A percentile compares a stretch with the other conserved stretches of the same genome.
phyloP scores from a whole-genome alignment of 2,888 invertebrate genomes.

The Euproctis similis region DNA sequence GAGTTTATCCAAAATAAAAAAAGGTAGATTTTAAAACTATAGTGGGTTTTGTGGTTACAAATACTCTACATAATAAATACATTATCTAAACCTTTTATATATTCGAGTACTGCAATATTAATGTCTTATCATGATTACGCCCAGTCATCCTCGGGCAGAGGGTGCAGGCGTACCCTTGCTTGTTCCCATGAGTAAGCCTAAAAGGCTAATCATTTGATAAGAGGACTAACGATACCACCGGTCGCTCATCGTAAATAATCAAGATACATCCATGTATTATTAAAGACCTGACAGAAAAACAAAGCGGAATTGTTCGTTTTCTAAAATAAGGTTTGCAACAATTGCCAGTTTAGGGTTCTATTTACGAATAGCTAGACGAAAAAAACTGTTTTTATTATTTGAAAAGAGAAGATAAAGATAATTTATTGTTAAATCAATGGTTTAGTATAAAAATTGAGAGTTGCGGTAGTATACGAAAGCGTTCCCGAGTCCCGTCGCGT shows the following conservation, averaged over 20 bases:
- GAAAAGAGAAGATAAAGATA: too few species aligned
- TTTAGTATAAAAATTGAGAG: too few species aligned
- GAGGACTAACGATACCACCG: not conserved
- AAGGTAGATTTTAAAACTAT: too few species aligned
- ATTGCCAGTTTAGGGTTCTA: too few species aligned
- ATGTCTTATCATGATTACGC: not conserved
- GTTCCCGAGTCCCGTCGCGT: too few species aligned
- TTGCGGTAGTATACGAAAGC: too few species aligned
- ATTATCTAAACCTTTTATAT: too few species aligned
- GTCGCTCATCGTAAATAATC: conserved; percentile 4
- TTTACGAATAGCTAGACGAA: too few species aligned
- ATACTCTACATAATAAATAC: not conserved
- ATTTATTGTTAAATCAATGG: too few species aligned
- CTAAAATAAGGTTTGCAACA: conserved; percentile 16
- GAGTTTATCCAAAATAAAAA: too few species aligned
- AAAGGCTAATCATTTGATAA: conserved; percentile 2
- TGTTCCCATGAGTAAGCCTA: conserved; percentile 1
- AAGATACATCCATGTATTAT: conserved; percentile 3
- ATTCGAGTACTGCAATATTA: not conserved
- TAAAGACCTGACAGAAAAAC: conserved; percentile 4
- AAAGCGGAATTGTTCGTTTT: conserved; percentile 17
- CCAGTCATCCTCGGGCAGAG: not conserved
- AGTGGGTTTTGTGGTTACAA: too few species aligned
- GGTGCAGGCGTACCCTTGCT: not conserved
- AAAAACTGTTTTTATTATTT: too few species aligned